Base-by-base conservation (phyloP, 2,888 invertebrate genomes). In the Cosmopolites sordidus region DNA sequence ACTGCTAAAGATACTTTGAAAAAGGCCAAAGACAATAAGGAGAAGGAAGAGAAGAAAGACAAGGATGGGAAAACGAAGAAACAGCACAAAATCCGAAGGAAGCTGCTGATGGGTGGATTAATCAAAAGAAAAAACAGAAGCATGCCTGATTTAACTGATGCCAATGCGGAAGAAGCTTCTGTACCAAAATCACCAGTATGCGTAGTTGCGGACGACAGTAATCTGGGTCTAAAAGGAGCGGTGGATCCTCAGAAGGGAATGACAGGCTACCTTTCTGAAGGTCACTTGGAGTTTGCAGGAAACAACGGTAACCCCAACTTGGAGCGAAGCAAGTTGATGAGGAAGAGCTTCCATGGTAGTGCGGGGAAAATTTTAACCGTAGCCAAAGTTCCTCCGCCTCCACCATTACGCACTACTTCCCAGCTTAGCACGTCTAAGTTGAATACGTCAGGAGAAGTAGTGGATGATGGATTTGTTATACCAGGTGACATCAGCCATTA, bases 141-240 rank as follows among this genome's bases (percentile, higher is more conserved):
- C 49, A 90, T 93, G 90, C 93, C 93, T 1, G 93, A 93, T 75
- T 76, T 93, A 43, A 86, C 92, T 0, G 92, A 92, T 70, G 87
- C 86, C 1, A 56, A 56, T 38, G 44, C n/a, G 15, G 54, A 57
- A 39, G 57, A 57, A 5, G 18, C 22, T 22, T 66, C 75, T 8
- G 66, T 70, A 58, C 78, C 72, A 14, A 75, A 71, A 42, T 16
- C 30, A 8, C 40, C 42, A 12, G 16, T 15, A 27, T 16, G 27
- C 12, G 75, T 75, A 14, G 82, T 84, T 0, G 82, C 86, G n/a
- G 90, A 89, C 68, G 90, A 91, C 66, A 87, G 85, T 42, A 83
- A 78, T 45, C 82, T 90, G 0, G 88, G 88, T 1, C 69, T 84
- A 16, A 82, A 83, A 63, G 80, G 80, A 33, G 75, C 71, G 43